Evolutionary conservation across 2,797 vertebrate genomes (phyloP), one percentile per base, ranked within the genome.

Genomic region (Heliangelus exortis): DNA sequence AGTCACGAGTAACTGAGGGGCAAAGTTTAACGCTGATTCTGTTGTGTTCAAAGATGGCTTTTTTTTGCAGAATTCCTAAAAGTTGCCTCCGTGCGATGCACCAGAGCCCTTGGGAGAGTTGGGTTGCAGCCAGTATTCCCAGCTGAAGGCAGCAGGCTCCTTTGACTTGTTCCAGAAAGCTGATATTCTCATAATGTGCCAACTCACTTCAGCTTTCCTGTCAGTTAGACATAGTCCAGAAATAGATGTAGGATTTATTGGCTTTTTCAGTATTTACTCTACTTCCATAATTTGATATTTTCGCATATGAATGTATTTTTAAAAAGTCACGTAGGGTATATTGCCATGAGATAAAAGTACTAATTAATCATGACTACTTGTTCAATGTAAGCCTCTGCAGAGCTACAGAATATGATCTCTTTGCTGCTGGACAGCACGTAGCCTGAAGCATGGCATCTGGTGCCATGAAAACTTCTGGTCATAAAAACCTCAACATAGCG

Each of bases 401-500:
- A 81, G 28, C 63, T 63, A 10, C 6, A 1, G 33, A 25, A 22
- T 25, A 5, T 1, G 50, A 26, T 53, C 14, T 69, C 33, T 58
- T 69, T 43, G 43, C n/a, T 58, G 34, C 45, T 39, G 34, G 13
- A 19, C 0, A 0, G 62, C 47, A 7, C 0, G 0, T 65, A 66
- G 69, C 55, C 82, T 19, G 62, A 59, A 87, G 34, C 4, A 4
- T 0, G 1, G 62, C 51, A 18, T n/a, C 39, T 59, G 54, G 43
- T 41, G 43, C 78, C 20, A 1, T 23, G 31, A 58, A 68, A 69
- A 39, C 45, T 26, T 62, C 54, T 72, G 83, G 47, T 57, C 31
- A 43, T 43, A 50, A 31, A 28, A 39, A 11, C 78, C 78, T 68
- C 31, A 19, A 5, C 48, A 2, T n/a, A 33, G 69, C 33, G 34